phyloP scores from a whole-genome alignment of 2,888 invertebrate genomes.

The Machimus rusticus region DNA sequence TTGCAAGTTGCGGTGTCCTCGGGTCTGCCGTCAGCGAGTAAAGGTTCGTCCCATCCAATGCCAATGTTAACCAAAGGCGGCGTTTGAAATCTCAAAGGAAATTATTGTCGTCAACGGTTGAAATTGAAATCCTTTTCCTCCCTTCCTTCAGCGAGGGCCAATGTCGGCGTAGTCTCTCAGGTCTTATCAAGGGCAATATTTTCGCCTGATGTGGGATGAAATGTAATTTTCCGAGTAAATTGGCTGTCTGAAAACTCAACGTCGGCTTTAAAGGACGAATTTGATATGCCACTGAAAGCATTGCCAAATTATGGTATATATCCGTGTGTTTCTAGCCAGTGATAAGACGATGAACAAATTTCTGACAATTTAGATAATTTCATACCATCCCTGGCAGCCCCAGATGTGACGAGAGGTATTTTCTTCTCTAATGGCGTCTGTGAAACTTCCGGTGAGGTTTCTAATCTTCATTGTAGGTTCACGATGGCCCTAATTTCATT shows the following conservation, averaged over 20 bases:
- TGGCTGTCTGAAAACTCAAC: not conserved
- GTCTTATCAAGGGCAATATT: not conserved
- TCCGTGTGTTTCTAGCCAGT: not conserved
- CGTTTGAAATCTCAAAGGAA: constrained; percentile 10
- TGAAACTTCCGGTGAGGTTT: not conserved
- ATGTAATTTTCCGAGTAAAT: constrained; percentile 8
- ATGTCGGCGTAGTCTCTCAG: not conserved
- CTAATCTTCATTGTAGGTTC: not conserved
- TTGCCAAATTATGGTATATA: not conserved
- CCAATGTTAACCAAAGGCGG: not conserved
- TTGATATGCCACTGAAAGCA: not conserved
- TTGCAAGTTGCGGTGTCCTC: not conserved
- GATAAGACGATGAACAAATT: not conserved
- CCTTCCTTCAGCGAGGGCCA: not conserved
- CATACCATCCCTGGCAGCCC: not conserved
- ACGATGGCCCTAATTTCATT: not conserved
- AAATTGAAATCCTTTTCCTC: not conserved
- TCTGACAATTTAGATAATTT: not conserved
- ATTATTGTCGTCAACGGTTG: not conserved
- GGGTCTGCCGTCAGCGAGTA: not conserved
- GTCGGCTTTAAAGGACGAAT: not conserved
- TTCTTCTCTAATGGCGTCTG: not conserved
- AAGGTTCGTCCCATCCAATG: not conserved
- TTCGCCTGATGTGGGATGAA: not conserved
- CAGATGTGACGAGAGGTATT: not conserved